Base-by-base conservation (phyloP, 2,113 vertebrate genomes). In the Platichthys flesus region DNA sequence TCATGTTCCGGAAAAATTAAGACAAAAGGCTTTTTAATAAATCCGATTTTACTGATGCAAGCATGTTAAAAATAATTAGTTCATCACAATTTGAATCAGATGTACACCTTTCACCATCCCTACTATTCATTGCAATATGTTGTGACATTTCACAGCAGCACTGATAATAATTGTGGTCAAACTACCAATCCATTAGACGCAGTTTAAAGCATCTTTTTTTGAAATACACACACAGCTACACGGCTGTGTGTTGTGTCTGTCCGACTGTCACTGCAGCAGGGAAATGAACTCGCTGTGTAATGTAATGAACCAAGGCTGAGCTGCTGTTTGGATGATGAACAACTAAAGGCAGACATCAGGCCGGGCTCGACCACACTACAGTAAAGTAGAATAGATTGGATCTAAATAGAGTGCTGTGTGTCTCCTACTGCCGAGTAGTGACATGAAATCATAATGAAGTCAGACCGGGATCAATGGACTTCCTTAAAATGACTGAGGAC, bases 401-500 rank as follows among this genome's bases (percentile, higher is more conserved):
- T 78, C 60, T 42, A 61, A 61, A 70, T 45, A 24, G 37, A 76
- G 49, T 45, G 23, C 24, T 60, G n/a, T 66, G 57, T 42, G 66
- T 14, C 55, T 68, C n/a, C 49, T 49, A 52, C 14, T n/a, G 57
- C 20, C 13, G 57, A 71, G 52, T 55, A 2, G 23, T 20, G 67
- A 79, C 76, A n/a, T 23, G 23, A 23, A 23, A 23, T 23, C 23
- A 12, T 83, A 56, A 78, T 61, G 52, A 80, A 42, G 64, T 74
- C 62, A 45, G 81, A 57, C 77, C 49, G 5, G 49, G 64, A 60
- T 77, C 76, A 74, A 74, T 71, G 66, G 60, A 47, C 60, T 42
- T 71, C 74, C 73, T 81, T 67, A 70, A 70, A 60, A 58, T 69
- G 63, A 70, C 16, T 58, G 21, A 47, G 23, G 35, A 84, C 62